Percentiles rank a stretch among this genome's conserved stretches.
These are phyloP conservation scores for Drosophila paranaensis DNA, from an alignment of 2,888 invertebrate genomes.

Conservation along the genomic window DNA sequence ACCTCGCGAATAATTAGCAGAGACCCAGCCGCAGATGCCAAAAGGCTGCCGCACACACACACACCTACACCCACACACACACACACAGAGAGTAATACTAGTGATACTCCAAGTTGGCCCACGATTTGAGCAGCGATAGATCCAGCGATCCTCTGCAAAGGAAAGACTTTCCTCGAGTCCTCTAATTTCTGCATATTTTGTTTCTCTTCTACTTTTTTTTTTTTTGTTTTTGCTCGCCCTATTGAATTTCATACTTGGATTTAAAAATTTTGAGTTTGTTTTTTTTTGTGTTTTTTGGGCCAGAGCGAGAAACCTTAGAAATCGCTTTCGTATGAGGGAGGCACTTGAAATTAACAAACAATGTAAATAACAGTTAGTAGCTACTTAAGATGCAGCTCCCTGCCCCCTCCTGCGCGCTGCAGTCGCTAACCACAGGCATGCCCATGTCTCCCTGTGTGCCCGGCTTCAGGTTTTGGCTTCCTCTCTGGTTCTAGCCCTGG, in stretches of 20 bases:
- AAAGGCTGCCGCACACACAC: slow-evolving; percentile 10
- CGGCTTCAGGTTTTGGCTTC: slow-evolving; percentile 14
- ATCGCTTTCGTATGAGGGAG: slow-evolving; percentile 36
- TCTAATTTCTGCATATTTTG: slow-evolving; percentile 26
- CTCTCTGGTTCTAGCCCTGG: slow-evolving; percentile 24
- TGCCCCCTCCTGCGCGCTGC: slow-evolving; percentile 16
- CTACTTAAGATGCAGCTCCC: slow-evolving; percentile 65
- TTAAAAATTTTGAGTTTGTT: slow-evolving; percentile 31
- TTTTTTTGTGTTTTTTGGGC: slow-evolving; percentile 9
- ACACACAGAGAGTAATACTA: neutral
- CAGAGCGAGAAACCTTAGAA: slow-evolving; percentile 67
- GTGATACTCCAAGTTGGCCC: neutral
- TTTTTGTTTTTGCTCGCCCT: slow-evolving; percentile 61
- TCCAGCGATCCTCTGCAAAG: slow-evolving; percentile 4
- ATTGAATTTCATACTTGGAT: slow-evolving; percentile 69
- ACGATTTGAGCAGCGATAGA: slow-evolving; percentile 5
- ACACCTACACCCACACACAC: slow-evolving; percentile 5
- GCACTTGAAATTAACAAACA: slow-evolving; percentile 71
- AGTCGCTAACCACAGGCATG: slow-evolving; percentile 37
- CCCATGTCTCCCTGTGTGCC: slow-evolving; percentile 9
- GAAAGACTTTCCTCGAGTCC: slow-evolving; percentile 6
- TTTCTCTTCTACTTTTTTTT: slow-evolving; percentile 36
- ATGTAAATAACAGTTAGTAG: slow-evolving; percentile 80
- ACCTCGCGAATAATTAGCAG: slow-evolving; percentile 70
- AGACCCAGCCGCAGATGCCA: slow-evolving; percentile 25